phyloP scores from a whole-genome alignment of 1,140 invertebrate genomes.

The Drosophila aff. region DNA sequence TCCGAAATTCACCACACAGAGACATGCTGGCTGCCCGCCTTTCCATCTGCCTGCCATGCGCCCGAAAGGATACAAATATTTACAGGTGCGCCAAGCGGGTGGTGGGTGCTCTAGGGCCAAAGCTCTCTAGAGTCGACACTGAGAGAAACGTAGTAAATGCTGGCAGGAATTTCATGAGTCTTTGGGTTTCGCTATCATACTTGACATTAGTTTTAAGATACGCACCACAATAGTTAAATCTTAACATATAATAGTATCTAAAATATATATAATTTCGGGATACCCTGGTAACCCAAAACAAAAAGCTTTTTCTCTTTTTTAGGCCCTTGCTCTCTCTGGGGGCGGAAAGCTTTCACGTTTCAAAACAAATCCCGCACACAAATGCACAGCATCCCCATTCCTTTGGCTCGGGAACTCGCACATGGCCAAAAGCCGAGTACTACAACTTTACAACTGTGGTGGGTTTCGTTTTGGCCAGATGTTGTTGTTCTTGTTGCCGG shows the following conservation, averaged over 20 bases:
- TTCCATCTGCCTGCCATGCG: constrained; percentile 28
- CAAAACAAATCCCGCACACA: constrained; percentile 67
- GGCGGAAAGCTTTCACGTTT: constrained; percentile 59
- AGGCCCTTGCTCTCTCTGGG: not conserved
- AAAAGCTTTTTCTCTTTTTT: constrained; percentile 39
- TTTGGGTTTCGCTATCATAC: not conserved
- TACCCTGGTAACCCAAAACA: constrained; percentile 46
- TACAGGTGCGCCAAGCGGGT: constrained; percentile 55
- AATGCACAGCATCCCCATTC: constrained; percentile 29
- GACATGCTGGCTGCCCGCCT: constrained; percentile 51
- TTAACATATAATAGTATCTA: not conserved
- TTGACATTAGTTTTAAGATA: not conserved
- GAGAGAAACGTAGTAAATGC: not conserved
- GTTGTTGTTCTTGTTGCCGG: constrained; percentile 32
- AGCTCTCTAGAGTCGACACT: constrained; percentile 18
- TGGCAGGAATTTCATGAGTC: not conserved
- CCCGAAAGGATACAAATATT: constrained; percentile 74
- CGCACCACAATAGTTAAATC: too few species aligned
- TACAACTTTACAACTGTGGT: constrained; percentile 81
- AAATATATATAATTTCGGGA: not conserved
- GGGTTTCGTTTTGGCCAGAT: constrained; percentile 48
- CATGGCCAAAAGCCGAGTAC: constrained; percentile 58
- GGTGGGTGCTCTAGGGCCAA: constrained; percentile 3
- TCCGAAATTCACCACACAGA: constrained; percentile 63
- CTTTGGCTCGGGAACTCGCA: constrained; percentile 35